Evolutionary conservation across 2,797 vertebrate genomes (phyloP).

Genomic region (Pseudochirops corinnae): DNA sequence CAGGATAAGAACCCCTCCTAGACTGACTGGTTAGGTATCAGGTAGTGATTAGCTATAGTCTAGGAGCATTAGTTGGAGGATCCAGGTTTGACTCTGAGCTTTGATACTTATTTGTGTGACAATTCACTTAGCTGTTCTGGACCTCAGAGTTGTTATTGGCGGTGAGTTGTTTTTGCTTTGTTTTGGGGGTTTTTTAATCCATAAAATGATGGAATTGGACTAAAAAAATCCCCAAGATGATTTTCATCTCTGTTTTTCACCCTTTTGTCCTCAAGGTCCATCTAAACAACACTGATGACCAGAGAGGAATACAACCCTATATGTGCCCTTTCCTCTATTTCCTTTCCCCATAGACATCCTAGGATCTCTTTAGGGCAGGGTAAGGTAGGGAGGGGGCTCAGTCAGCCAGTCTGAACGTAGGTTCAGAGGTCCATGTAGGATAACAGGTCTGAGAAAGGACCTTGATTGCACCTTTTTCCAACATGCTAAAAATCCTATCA

Average conservation of each 20-base stretch:
- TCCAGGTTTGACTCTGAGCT: background rate
- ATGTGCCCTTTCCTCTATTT: background rate
- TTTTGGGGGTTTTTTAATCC: background rate
- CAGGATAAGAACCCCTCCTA: background rate
- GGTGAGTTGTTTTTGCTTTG: background rate
- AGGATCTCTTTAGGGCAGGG: background rate
- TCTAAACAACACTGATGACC: background rate
- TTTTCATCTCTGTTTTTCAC: background rate
- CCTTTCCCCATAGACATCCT: background rate
- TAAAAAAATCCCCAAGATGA: background rate
- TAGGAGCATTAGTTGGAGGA: background rate
- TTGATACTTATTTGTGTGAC: background rate
- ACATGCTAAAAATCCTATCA: background rate
- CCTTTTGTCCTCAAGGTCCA: background rate
- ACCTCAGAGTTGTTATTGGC: background rate
- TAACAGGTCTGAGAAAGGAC: background rate
- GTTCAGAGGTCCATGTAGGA: background rate
- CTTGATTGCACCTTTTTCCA: background rate
- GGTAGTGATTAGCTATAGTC: background rate
- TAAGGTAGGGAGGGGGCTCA: background rate
- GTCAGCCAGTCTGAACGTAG: background rate
- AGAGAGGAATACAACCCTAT: background rate
- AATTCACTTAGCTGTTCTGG: background rate
- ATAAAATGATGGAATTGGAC: background rate
- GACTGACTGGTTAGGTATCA: background rate